phyloP scores from a whole-genome alignment of 2,113 vertebrate genomes.

The Thalassoma bifasciatum region DNA sequence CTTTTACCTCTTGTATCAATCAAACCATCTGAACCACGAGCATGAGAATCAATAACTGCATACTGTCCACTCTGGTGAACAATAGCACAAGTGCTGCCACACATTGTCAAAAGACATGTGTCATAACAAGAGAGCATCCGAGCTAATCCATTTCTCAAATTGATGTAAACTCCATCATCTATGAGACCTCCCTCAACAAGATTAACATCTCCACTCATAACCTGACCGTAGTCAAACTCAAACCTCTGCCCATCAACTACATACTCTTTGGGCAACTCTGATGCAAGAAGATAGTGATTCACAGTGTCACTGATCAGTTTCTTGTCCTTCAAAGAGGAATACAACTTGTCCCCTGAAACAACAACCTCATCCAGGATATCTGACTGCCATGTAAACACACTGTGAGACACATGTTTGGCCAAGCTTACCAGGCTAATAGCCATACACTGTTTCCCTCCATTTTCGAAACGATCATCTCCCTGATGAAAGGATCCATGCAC shows the following conservation, averaged over 20 bases:
- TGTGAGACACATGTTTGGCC: background rate
- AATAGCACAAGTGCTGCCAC: background rate
- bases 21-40: background rate
- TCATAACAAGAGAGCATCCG: background rate
- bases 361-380: background rate
- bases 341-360: background rate
- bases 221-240: no score
- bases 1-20: background rate
- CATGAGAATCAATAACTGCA: background rate
- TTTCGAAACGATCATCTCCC: background rate
- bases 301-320: background rate
- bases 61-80: background rate
- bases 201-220: no score
- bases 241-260: background rate
- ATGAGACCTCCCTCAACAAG: no score
- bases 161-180: background rate
- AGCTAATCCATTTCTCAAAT: background rate
- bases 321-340: background rate
- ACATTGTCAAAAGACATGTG: background rate
- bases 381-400: background rate
- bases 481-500: background rate
- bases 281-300: background rate
- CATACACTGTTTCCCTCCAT: background rate
- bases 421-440: background rate
- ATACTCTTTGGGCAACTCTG: background rate